Base-by-base conservation (phyloP, 2,797 vertebrate genomes). In the Phrynocephalus guinanensis region DNA sequence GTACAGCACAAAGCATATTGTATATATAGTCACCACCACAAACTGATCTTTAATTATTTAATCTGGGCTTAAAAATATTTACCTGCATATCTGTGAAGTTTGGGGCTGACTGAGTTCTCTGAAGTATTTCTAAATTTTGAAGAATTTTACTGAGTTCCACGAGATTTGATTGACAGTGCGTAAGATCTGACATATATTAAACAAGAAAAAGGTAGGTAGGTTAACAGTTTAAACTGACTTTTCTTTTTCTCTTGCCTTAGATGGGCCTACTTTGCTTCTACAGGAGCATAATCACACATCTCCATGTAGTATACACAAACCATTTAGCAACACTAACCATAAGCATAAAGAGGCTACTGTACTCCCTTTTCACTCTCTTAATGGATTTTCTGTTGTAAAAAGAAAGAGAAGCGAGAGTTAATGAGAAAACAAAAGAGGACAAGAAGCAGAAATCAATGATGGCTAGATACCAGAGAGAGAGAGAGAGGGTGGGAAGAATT, bases 61-160 rank as follows among this genome's bases (percentile, higher is more conserved):
- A 82, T n/a, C 18, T 16, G 22, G 28, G 1, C 44, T 85, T 68
- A 78, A 86, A 80, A 4, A 73, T 50, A 85, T 94, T 96, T 97
- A 99, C 99, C 99, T 99, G 99, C 97, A 99, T 99, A 89, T 99
- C 99, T 91, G 97, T 98, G 96, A 99, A 99, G 95, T 98, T 99
- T 76, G 99, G 99, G 0, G 98, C 99, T 70, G 99, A 99, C 94
- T 99, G 99, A 73, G 99, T 99, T 96, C 99, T 98, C 93, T 99
- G 99, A 70, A 99, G 96, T 93, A 99, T 99, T 97, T 99, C 99
- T 96, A 99, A 96, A 96, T 98, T 99, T 95, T 99, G 98, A 93
- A 99, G 96, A 89, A 99, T 97, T 94, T 97, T 98, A 96, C 98
- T 99, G 93, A 99, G 97, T 96, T 99, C 99, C 26, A 98, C 98